Percentiles rank a stretch among this genome's conserved stretches.
Evolutionary conservation across 1,140 invertebrate species (phyloP).

Genomic region (Orchestia grillus): DNA sequence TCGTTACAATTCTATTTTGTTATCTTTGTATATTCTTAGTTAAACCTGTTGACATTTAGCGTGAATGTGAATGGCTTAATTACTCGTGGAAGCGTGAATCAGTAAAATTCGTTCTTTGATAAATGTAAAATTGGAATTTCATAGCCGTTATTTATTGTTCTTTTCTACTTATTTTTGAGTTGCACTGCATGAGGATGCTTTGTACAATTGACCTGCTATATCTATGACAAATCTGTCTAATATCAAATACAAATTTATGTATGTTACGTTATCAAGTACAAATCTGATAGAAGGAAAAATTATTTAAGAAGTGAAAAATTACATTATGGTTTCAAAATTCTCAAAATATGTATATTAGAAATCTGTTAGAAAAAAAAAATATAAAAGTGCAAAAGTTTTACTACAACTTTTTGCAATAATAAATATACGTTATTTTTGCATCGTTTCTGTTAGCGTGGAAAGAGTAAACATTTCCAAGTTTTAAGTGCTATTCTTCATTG

Average conservation of each 20-base stretch:
- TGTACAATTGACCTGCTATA: too few species aligned
- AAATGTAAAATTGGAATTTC: too few species aligned
- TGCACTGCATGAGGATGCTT: too few species aligned
- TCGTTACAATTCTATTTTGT: not conserved
- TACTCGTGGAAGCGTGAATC: not conserved
- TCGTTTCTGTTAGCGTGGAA: not conserved
- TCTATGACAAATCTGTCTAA: not conserved
- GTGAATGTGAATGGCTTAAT: not conserved
- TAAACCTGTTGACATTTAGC: not conserved
- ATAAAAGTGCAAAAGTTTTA: not conserved
- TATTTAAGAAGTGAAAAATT: not conserved
- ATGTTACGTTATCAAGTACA: too few species aligned
- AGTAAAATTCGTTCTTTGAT: not conserved
- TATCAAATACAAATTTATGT: not conserved
- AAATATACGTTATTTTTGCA: not conserved
- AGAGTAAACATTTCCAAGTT: not conserved
- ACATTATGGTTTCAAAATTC: not conserved
- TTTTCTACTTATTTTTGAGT: too few species aligned
- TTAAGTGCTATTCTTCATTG: too few species aligned
- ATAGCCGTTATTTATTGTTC: too few species aligned
- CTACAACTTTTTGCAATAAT: not conserved
- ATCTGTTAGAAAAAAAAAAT: not conserved
- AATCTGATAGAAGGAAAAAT: too few species aligned
- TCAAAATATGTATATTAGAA: not conserved
- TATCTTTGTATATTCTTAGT: not conserved